Conservation (phyloP, 2,113 vertebrate genomes). For the Oenanthe melanoleuca region DNA sequence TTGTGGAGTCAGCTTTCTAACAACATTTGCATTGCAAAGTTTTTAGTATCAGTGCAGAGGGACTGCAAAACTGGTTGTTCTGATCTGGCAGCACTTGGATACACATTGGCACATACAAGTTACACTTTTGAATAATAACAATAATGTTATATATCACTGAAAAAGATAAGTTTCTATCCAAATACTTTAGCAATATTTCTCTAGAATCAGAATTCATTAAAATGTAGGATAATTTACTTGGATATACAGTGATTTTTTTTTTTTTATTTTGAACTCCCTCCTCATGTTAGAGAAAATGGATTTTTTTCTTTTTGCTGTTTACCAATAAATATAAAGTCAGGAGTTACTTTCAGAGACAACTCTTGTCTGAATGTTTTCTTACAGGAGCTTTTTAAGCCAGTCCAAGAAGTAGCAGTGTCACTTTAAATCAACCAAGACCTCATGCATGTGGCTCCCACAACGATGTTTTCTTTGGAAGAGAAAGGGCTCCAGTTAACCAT, state of each 20-base stretch:
- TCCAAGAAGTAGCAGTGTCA: conserved; percentile 21
- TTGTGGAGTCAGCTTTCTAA: neutral
- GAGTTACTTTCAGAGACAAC: neutral
- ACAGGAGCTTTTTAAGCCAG: neutral
- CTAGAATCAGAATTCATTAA: neutral
- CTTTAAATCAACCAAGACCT: conserved; percentile 31
- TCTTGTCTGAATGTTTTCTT: neutral
- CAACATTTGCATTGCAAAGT: neutral
- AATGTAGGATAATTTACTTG: neutral
- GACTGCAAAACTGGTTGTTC: neutral
- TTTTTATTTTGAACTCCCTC: neutral
- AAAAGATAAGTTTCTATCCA: neutral
- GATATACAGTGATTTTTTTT: neutral
- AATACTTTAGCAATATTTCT: neutral
- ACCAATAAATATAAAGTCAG: neutral
- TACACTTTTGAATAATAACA: neutral
- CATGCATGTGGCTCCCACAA: neutral
- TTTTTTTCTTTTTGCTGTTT: neutral
- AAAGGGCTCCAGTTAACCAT: neutral
- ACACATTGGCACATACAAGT: neutral
- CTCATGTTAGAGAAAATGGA: neutral
- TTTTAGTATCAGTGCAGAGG: neutral
- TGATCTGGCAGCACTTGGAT: neutral
- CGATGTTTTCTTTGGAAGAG: conserved; percentile 41
- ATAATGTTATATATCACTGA: neutral